A percentile compares a stretch with the other conserved stretches of the same genome.
phyloP scores from a whole-genome alignment of 1,140 invertebrate species.

The Contarinia nasturtii region DNA sequence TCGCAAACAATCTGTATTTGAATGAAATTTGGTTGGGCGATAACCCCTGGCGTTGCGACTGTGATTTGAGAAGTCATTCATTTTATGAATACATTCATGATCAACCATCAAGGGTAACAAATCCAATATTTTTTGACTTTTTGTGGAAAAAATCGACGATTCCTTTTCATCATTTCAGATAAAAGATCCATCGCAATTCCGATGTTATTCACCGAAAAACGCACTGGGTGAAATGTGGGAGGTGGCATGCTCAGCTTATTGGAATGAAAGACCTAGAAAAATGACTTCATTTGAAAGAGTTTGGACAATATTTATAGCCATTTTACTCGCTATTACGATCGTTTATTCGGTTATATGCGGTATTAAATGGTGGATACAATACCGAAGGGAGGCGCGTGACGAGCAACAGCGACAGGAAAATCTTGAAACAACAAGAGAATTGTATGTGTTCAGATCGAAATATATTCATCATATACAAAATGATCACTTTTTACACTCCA shows the following conservation, averaged over 20 bases:
- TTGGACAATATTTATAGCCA: conserved; percentile 37
- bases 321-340: conserved; percentile 27
- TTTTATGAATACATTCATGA: conserved; percentile 36
- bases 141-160: conserved; percentile 23
- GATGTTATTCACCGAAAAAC: conserved; percentile 37
- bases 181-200: conserved; percentile 12
- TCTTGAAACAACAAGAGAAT: conserved; percentile 33
- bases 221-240: conserved; percentile 42
- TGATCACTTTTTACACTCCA: no score
- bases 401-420: conserved; percentile 29
- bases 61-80: conserved; percentile 29
- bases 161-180: conserved; percentile 4
- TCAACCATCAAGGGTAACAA: conserved; percentile 30
- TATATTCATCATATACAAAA: conserved; percentile 11
- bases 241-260: conserved; percentile 35
- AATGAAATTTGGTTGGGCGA: conserved; percentile 33
- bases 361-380: conserved; percentile 30
- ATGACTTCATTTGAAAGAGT: conserved; percentile 27
- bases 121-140: background rate
- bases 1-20: conserved; percentile 35
- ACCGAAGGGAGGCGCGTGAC: conserved; percentile 18
- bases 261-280: conserved; percentile 26
- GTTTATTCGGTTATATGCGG: conserved; percentile 27
- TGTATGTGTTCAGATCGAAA: conserved; percentile 25
- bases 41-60: conserved; percentile 56